phyloP scores from a whole-genome alignment of 2,888 invertebrate genomes.

The Drosophila prolongata region DNA sequence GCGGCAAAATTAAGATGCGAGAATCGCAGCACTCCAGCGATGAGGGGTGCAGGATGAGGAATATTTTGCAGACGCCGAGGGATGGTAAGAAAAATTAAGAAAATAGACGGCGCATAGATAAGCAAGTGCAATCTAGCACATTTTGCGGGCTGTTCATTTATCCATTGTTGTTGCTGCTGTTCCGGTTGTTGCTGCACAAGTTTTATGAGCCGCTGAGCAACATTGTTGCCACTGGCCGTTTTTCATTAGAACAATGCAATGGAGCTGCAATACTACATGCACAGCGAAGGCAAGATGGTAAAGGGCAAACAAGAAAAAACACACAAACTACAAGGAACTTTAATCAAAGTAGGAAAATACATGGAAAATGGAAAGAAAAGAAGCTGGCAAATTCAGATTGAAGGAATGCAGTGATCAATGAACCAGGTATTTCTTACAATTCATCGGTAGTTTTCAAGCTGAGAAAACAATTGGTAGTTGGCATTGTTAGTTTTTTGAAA shows the following conservation, averaged over 20 bases:
- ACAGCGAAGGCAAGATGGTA: slow-evolving; percentile 16
- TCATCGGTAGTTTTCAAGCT: not conserved
- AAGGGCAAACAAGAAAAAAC: slow-evolving; percentile 14
- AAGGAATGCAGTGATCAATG: slow-evolving; percentile 8
- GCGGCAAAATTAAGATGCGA: slow-evolving; percentile 62
- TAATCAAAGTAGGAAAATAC: slow-evolving; percentile 30
- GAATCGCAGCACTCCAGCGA: slow-evolving; percentile 7
- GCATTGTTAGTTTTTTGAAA: too few relatives aligned
- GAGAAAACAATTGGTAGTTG: not conserved
- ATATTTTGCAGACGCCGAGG: slow-evolving; percentile 8
- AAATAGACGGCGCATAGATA: slow-evolving; percentile 66
- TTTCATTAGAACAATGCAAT: slow-evolving; percentile 70
- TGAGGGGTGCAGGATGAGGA: slow-evolving; percentile 6
- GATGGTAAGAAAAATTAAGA: slow-evolving; percentile 60
- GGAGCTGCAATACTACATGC: slow-evolving; percentile 37
- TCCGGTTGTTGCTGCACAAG: slow-evolving; percentile 48
- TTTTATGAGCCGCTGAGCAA: slow-evolving; percentile 69
- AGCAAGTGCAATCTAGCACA: slow-evolving; percentile 67
- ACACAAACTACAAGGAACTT: slow-evolving; percentile 14
- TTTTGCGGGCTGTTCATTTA: slow-evolving; percentile 45
- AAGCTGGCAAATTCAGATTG: not conserved
- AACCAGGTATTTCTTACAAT: not conserved
- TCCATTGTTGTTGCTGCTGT: slow-evolving; percentile 24
- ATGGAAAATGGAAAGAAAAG: not conserved
- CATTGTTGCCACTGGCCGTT: slow-evolving; percentile 62